Base-by-base conservation (phyloP, 2,888 invertebrate genomes). In the Lepas anatifera region DNA sequence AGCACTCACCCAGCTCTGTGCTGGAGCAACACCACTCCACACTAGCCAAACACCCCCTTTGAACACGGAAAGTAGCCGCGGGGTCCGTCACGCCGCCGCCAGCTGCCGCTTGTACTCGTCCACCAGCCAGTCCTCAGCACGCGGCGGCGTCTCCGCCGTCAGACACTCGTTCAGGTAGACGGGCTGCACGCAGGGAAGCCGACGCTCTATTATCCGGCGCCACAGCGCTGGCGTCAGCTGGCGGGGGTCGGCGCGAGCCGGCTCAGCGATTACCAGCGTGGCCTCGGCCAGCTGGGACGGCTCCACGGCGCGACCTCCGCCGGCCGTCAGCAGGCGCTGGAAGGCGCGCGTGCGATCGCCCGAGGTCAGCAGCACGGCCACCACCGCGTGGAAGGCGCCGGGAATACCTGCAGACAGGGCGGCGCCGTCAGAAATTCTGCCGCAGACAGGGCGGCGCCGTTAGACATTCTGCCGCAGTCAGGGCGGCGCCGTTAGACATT, bases 321-420 rank as follows among this genome's bases (percentile, higher is more conserved):
- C 95, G 0, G 92, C 90, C 69, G 83, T 82, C 50, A 95, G 84
- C 0, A 95, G 85, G 71, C 90, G 81, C 18, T 83, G 81, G 73
- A 89, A 86, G 75, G 86, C 85, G 37, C 83, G 85, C 68, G 84
- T 82, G 75, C 86, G 85, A 48, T 84, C 82, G 27, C 70, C 85
- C 83, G 70, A 89, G 84, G 76, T 85, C 84, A 70, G 89, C 77
- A 67, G 87, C 25, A 66, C 66, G 58, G 48, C 80, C 78, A 50
- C 74, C 73, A 75, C 73, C 25, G 72, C 71, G 27, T 67, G 72
- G 72, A 75, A 63, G 69, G 75, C 71, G 27, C 71, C 64, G 18
- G 39, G 48, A 68, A 46, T 41, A 70, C 72, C 35, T 68, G 48
- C 27, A 66, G 25, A 72, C 69, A 32, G 63, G 43, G 41, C 41